Base-by-base conservation (phyloP, 2,113 vertebrate species). In the Nycticryphes semicollaris region DNA sequence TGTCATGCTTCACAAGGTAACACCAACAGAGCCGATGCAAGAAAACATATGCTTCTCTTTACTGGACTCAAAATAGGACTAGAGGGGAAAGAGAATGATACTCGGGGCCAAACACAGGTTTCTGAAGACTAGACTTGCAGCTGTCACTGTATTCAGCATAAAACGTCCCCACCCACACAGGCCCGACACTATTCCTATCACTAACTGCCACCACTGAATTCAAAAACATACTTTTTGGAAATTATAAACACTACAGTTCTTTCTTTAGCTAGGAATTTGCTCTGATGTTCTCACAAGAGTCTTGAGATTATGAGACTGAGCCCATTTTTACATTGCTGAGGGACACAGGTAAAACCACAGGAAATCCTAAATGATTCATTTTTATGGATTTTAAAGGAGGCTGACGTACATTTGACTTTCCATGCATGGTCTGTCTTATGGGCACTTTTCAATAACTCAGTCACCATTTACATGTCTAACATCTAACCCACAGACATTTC, bases 41-140 rank as follows among this genome's bases (percentile, higher is more conserved):
- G 76, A 90, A 96, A 96, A 95, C 95, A 96, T 92, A 93, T 84
- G 94, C 69, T 97, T 69, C 81, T 73, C 60, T 97, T 97, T 93
- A 56, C 41, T 82, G 82, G 91, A 95, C 84, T 96, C 54, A 77
- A 91, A 70, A 87, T 35, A 92, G 94, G 86, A 84, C 88, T 24
- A 87, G 77, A 92, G 85, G 60, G 67, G 54, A 94, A 47, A 48
- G 27, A 78, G 91, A 63, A 74, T 45, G 57, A 73, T 59, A 64
- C 39, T 74, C 15, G 0, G 50, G 93, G 90, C 77, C 89, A 91
- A 74, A 69, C 48, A 8, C 68, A 80, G 54, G 92, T 39, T 87
- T 48, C 78, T 56, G 77, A 84, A 92, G 91, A 83, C 56, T 31
- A 82, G 62, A 91, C 89, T 90, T 70, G 57, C 64, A 92, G 74